Conservation (phyloP, 2,113 vertebrate species). For the Cyprinus carpio region DNA sequence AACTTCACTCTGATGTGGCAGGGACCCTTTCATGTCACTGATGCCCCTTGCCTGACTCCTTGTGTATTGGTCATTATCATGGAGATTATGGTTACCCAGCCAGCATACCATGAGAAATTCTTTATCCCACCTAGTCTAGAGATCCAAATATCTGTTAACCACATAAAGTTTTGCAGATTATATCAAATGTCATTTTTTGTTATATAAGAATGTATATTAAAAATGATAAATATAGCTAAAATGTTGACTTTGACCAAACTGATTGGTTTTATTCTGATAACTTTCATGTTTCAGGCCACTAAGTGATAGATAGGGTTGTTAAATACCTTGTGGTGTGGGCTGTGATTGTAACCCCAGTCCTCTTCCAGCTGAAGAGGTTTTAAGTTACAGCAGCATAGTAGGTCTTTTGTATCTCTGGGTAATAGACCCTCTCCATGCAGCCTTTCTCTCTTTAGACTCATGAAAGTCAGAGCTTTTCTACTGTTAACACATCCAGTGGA, state of each 20-base stretch:
- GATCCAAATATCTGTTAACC: not conserved
- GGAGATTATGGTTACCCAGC: not conserved
- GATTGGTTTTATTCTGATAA: not conserved
- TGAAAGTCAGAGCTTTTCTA: not conserved
- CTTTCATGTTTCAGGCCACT: not conserved
- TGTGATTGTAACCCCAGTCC: conserved; percentile 44
- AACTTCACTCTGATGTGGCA: conserved; percentile 29
- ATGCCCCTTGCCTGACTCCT: conserved; percentile 60
- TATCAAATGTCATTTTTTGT: no score
- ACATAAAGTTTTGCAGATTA: not conserved
- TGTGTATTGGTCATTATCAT: conserved; percentile 28
- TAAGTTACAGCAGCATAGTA: conserved; percentile 66
- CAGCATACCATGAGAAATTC: not conserved
- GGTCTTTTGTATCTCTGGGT: conserved; percentile 59
- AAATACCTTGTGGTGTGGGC: conserved; percentile 3
- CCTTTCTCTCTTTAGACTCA: not conserved
- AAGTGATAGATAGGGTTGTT: not conserved
- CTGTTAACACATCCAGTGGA: conserved; percentile 14
- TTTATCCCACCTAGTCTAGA: not conserved
- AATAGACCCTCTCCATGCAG: conserved; percentile 12
- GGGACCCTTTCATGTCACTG: conserved; percentile 50
- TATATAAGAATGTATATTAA: no score
- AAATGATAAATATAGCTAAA: no score
- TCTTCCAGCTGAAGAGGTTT: conserved; percentile 64
- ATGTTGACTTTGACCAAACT: not conserved